Evolutionary conservation across 2,113 vertebrate species (phyloP).

Genomic region (Paraplagusia blochii): DNA sequence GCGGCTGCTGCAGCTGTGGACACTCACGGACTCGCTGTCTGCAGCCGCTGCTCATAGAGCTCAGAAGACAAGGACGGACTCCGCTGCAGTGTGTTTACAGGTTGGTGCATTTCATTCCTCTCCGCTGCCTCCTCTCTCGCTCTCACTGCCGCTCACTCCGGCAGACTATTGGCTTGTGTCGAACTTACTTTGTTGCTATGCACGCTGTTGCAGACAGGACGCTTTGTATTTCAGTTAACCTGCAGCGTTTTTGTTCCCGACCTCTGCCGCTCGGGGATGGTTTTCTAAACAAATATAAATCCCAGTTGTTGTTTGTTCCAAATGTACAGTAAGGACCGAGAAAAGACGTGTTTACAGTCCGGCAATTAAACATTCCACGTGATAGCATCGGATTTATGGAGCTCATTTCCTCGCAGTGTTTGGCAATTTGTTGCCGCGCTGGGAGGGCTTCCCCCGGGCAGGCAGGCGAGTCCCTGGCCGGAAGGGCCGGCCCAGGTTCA

Average conservation of each 20-base stretch:
- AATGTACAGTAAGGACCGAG: background rate
- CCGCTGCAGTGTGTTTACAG: background rate
- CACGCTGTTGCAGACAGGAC: conserved; percentile 44
- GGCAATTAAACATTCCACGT: conserved; percentile 11
- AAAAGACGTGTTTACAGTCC: background rate
- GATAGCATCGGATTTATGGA: conserved; percentile 13
- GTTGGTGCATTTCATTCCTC: conserved; percentile 26
- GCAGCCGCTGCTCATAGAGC: too few relatives aligned
- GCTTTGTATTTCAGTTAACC: conserved; percentile 33
- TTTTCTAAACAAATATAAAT: background rate
- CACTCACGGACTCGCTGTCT: background rate
- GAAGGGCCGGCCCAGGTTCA: too few relatives aligned
- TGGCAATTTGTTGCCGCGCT: conserved; percentile 5
- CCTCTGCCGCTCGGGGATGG: background rate
- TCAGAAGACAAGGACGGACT: background rate
- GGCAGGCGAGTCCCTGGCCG: conserved; percentile 6
- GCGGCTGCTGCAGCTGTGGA: conserved; percentile 22
- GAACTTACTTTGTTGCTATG: conserved; percentile 63
- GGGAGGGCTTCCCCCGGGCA: conserved; percentile 3
- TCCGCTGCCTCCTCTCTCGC: background rate
- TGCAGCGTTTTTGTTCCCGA: conserved; percentile 36
- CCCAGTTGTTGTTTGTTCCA: background rate
- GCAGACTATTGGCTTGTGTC: conserved; percentile 36
- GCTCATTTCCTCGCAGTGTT: conserved; percentile 10
- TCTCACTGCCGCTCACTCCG: conserved; percentile 5